Base-by-base conservation (phyloP, 2,888 invertebrate genomes). In the Stenolophus ochropezus region DNA sequence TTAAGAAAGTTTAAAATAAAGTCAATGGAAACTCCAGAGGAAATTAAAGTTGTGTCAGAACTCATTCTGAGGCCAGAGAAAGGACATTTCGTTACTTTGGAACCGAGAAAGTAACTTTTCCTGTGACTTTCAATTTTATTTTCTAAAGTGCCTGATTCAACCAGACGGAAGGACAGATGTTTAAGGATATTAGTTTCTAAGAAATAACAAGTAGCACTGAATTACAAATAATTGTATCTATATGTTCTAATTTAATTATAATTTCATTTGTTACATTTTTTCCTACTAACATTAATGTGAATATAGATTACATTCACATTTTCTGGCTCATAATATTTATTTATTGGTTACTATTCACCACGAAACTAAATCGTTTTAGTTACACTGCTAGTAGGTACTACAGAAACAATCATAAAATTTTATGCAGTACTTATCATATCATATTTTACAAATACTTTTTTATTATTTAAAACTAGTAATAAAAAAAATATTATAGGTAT, bases 1-100 rank as follows among this genome's bases (percentile, higher is more conserved):
- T 74, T 87, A 25, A 83, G 86, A 82, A 85, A 85, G 58, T 87
- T 83, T 81, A 85, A 83, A 82, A 82, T 87, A 1, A 84, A 81
- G 74, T 85, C 86, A 18, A 65, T 84, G 33, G 83, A 86, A 53
- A 85, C 84, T 78, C 85, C 84, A 6, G 84, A 86, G 14, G 85
- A 86, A 25, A 82, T 86, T 53, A 84, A 83, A 51, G 84, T 82
- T 56, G 83, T 83, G 58, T 58, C 82, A 0, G 85, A 85, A 74
- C 74, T 86, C 2, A 84, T 84, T 14, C 79, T 85, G 11, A 78
- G 85, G 74, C 85, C 85, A 4, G 71, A 84, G 76, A 83, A 83
- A 25, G 86, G 86, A 14, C 74, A 86, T 56, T 83, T 84, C 25
- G 65, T 87, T 49, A 83, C 84, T 20, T 16, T 78, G n/a, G 78